Percentiles rank a stretch among this genome's conserved stretches.
These are phyloP conservation scores for Montipora foliosa DNA, from an alignment of 64 coral and sea anemone genomes.

Conservation along the genomic window DNA sequence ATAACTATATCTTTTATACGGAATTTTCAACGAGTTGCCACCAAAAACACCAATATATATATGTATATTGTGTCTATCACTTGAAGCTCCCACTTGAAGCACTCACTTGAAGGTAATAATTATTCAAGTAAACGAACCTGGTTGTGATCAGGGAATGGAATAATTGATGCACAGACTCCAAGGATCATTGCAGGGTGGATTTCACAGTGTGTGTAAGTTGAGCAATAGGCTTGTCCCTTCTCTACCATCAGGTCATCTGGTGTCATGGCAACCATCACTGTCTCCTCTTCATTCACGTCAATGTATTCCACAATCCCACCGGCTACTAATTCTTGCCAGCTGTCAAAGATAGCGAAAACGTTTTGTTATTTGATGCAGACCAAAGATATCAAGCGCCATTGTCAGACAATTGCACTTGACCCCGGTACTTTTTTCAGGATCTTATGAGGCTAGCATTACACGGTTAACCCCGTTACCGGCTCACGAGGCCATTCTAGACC, in stretches of 20 bases:
- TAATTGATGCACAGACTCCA: slow-evolving; percentile 98
- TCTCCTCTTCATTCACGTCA: slow-evolving; percentile 98
- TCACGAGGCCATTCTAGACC: too few relatives aligned
- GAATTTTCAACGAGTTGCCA: too few relatives aligned
- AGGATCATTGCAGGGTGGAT: slow-evolving; percentile 99
- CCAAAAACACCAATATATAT: too few relatives aligned
- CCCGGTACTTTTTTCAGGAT: too few relatives aligned
- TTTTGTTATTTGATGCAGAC: neutral
- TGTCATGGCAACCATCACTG: slow-evolving; percentile 99
- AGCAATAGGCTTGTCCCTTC: slow-evolving; percentile 95
- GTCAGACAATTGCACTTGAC: too few relatives aligned
- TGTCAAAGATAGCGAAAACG: slow-evolving; percentile 11
- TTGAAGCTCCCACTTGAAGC: too few relatives aligned
- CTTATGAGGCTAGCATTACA: too few relatives aligned
- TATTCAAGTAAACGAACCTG: slow-evolving; percentile 64
- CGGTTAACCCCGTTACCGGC: too few relatives aligned
- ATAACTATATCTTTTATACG: too few relatives aligned
- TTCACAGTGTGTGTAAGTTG: slow-evolving; percentile 98
- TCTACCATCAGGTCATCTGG: slow-evolving; percentile 94
- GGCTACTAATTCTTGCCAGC: slow-evolving; percentile 97
- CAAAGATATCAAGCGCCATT: too few relatives aligned
- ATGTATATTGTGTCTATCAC: too few relatives aligned
- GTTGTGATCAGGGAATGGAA: slow-evolving; percentile 99
- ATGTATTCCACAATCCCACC: slow-evolving; percentile 98
- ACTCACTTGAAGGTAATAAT: too few relatives aligned